These are phyloP conservation scores for Ctenoplectra terminalis DNA, from an alignment of 1,140 invertebrate genomes.

Conservation along the genomic window DNA sequence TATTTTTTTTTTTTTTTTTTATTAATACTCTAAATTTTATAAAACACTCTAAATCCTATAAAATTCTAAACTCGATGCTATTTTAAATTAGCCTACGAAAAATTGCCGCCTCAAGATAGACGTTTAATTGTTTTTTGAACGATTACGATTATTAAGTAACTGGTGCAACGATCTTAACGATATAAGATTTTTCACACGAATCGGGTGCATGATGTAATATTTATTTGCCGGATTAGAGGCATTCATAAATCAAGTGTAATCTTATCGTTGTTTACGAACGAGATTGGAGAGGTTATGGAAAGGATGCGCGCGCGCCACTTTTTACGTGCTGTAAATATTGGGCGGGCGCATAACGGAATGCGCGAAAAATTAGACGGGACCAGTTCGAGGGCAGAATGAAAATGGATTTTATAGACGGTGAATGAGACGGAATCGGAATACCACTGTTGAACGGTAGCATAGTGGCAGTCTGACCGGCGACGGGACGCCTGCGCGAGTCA, in stretches of 20 bases:
- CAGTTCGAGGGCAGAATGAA: not conserved
- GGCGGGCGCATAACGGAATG: not conserved
- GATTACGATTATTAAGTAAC: no score
- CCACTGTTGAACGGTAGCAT: constrained; percentile 13
- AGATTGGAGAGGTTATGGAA: not conserved
- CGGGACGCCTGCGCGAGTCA: constrained; percentile 48
- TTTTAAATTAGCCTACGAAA: no score
- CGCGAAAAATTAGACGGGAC: not conserved
- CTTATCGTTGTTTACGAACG: constrained; percentile 9
- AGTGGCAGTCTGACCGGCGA: constrained; percentile 6
- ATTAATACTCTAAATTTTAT: no score
- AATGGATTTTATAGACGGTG: not conserved
- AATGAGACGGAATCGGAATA: not conserved
- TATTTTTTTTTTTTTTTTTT: no score
- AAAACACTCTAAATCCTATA: no score
- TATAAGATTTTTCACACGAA: not conserved
- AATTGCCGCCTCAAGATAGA: no score
- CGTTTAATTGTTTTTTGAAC: no score
- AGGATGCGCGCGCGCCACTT: not conserved
- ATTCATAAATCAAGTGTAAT: constrained; percentile 1
- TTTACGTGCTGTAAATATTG: no score
- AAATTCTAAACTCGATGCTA: no score
- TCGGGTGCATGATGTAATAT: not conserved
- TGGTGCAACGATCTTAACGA: not conserved
- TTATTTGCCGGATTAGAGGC: not conserved